Base-by-base conservation (phyloP, 1,140 invertebrate genomes). In the Eubasilissa regina region DNA sequence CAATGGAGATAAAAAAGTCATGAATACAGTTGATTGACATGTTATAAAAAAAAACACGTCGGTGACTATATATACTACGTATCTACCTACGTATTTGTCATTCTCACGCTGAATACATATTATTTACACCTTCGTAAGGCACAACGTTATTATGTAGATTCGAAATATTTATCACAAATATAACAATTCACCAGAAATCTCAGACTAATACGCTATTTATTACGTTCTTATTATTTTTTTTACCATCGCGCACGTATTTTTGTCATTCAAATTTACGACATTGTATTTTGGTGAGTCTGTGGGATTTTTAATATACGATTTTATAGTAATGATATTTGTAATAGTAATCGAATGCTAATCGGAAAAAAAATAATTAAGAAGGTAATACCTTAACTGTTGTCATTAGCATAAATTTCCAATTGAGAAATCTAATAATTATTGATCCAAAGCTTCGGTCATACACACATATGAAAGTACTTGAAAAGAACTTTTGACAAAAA, bases 21-120 rank as follows among this genome's bases (percentile, higher is more conserved):
- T n/a, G 60, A 64, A 64, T 64, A 64, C 19, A 25, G 19, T 64
- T 64, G 60, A 64, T 64, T 64, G 60, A 64, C 60, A 64, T 21
- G 60, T 64, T 35, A n/a, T 64, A 64, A 64, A 64, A 64, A 64
- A 60, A 64, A 64, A 64, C 11, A 64, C 10, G 60, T 64, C 9
- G 35, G 60, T 64, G n/a, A 13, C n/a, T 64, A 21, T 8, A 60
- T 13, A 51, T 15, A 15, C 48, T 1, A 51, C 1, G 25, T 35
- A 35, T 6, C 25, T 35, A 35, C 25, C 25, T 35, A 35, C 25
- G 25, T 35, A 35, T 35, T 35, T 3, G 25, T 35, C 25, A 35
- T 35, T 35, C 25, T 35, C 25, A 35, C 25, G 6, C 6, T 35
- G 25, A 35, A 35, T 35, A 35, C 25, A 35, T 6, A 35, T 35